Conservation (phyloP, 2,113 vertebrate genomes). For the Xiphorhynchus elegans region DNA sequence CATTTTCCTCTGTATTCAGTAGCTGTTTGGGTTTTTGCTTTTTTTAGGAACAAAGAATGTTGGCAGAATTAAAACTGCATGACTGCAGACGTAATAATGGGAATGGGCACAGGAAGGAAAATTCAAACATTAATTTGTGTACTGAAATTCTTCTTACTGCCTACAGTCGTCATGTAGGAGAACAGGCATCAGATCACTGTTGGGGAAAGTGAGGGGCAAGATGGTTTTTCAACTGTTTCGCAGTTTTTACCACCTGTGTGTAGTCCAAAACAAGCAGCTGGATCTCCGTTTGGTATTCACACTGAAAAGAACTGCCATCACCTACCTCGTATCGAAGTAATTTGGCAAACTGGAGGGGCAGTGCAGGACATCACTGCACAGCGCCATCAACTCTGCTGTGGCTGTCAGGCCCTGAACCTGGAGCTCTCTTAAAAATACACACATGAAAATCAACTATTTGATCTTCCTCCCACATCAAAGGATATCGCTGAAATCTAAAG, state of each 20-base stretch:
- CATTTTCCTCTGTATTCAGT: background rate
- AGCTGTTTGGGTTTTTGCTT: background rate
- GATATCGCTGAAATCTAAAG: background rate
- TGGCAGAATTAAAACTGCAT: background rate
- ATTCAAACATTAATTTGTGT: background rate
- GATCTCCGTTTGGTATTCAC: background rate
- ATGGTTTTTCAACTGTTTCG: background rate
- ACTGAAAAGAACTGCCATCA: background rate
- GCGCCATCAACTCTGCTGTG: fast-evolving
- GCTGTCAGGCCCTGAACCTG: too few species aligned
- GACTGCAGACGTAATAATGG: background rate
- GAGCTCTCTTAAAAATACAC: background rate
- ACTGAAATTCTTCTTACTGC: constrained; percentile 1
- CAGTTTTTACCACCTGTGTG: background rate
- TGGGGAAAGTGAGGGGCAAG: background rate
- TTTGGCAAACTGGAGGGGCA: fast-evolving
- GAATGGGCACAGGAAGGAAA: background rate
- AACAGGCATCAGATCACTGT: background rate
- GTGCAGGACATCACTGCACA: fast-evolving
- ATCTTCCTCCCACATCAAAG: background rate
- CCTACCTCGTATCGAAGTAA: background rate
- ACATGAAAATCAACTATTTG: background rate
- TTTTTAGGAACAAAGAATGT: background rate
- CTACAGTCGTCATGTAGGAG: background rate
- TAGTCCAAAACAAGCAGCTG: background rate